Conservation (phyloP, 2,888 invertebrate species). For the Heteromyza rotundicornis region DNA sequence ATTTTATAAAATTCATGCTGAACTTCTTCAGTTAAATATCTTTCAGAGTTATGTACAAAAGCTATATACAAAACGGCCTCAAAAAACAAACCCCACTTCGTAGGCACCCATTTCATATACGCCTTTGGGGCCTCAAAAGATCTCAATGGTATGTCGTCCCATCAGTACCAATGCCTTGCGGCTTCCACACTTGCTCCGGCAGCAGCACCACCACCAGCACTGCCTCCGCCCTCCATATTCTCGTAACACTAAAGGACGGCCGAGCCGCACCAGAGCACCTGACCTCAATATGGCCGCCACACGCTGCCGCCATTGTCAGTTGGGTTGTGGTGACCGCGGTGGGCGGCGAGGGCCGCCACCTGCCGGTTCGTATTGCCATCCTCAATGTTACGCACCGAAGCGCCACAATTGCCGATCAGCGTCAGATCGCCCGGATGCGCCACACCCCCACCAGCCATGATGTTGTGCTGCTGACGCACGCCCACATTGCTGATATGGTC, state of each 20-base stretch:
- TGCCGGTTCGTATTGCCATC: slow-evolving; percentile 61
- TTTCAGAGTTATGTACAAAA: slow-evolving; percentile 24
- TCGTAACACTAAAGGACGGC: slow-evolving; percentile 60
- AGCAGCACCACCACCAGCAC: slow-evolving; percentile 17
- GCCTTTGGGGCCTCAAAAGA: background rate
- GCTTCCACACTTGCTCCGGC: background rate
- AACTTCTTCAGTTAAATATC: background rate
- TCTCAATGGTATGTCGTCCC: no score
- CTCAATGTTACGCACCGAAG: slow-evolving; percentile 61
- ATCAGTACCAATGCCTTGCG: slow-evolving; percentile 32
- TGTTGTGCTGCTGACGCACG: slow-evolving; percentile 64
- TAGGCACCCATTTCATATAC: no score
- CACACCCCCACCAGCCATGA: slow-evolving; percentile 63
- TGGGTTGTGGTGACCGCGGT: slow-evolving; percentile 62
- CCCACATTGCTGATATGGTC: slow-evolving; percentile 75
- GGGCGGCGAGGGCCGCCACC: slow-evolving; percentile 60
- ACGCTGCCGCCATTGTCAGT: slow-evolving; percentile 70
- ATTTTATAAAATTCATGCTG: background rate
- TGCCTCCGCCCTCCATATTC: slow-evolving; percentile 30
- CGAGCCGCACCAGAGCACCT: slow-evolving; percentile 60
- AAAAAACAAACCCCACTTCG: slow-evolving; percentile 12
- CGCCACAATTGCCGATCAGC: slow-evolving; percentile 61
- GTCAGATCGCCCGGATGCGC: slow-evolving; percentile 60
- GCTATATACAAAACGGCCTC: slow-evolving; percentile 15
- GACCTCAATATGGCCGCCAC: slow-evolving; percentile 76